Evolutionary conservation across 2,888 invertebrate species (phyloP).

Genomic region (Nephrotoma appendiculata): DNA sequence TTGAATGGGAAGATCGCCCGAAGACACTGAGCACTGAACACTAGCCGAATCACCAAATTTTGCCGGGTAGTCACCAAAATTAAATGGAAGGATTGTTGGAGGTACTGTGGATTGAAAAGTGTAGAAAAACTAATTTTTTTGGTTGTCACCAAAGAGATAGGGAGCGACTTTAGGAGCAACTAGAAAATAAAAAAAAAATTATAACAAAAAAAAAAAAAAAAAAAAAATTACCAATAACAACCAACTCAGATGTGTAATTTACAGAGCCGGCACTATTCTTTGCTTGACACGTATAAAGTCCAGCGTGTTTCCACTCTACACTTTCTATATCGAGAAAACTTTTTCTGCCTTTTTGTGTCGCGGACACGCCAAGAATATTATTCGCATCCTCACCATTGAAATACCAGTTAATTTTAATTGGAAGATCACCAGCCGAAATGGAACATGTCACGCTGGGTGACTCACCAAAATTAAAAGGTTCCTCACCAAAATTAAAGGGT

Average conservation of each 20-base stretch:
- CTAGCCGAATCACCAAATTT: constrained; percentile 56
- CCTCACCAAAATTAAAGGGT: constrained; percentile 58
- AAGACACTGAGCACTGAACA: constrained; percentile 50
- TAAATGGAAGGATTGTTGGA: constrained; percentile 63
- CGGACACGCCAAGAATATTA: constrained; percentile 31
- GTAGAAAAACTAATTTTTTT: neutral
- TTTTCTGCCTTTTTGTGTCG: constrained; percentile 39
- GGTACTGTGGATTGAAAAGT: constrained; percentile 38
- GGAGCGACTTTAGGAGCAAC: neutral
- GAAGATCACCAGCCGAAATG: constrained; percentile 62
- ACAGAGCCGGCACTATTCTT: constrained; percentile 47
- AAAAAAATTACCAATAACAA: constrained; percentile 44
- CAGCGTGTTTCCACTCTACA: constrained; percentile 47
- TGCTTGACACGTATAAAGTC: constrained; percentile 47
- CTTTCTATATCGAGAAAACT: constrained; percentile 47
- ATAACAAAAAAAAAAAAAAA: neutral
- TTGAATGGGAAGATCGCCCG: constrained; percentile 63
- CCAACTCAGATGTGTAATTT: constrained; percentile 45
- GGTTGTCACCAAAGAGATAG: neutral
- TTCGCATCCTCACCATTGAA: constrained; percentile 38
- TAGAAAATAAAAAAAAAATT: constrained; percentile 29
- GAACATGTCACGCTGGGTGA: constrained; percentile 41
- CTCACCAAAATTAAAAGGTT: constrained; percentile 28
- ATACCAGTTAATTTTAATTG: constrained; percentile 46
- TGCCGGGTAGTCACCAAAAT: constrained; percentile 59